These are phyloP conservation scores for Medauroidea extradentata DNA, from an alignment of 1,140 invertebrate genomes.

Conservation along the genomic window DNA sequence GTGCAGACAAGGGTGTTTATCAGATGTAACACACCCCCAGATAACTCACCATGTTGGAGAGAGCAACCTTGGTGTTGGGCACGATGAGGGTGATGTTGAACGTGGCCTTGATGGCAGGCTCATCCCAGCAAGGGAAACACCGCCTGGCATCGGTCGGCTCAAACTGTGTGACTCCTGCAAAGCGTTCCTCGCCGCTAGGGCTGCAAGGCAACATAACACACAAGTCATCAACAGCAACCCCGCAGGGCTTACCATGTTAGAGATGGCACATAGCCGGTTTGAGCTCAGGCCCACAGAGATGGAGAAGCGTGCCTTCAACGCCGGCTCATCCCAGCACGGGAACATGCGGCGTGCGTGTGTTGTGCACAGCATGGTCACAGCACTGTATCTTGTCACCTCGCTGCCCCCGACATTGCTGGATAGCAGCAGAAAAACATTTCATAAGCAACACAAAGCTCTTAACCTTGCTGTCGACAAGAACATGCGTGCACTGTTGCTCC, in stretches of 20 bases:
- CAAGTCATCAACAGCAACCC: not conserved
- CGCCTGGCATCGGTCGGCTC: slow-evolving; percentile 88
- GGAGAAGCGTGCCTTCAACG: slow-evolving; percentile 53
- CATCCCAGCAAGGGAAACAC: slow-evolving; percentile 97
- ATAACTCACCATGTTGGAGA: slow-evolving; percentile 85
- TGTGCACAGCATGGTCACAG: slow-evolving; percentile 50
- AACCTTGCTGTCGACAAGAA: too few relatives aligned
- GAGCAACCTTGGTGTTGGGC: slow-evolving; percentile 68
- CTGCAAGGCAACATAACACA: slow-evolving; percentile 31
- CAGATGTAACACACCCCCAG: too few relatives aligned
- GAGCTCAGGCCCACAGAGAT: slow-evolving; percentile 42
- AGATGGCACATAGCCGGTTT: slow-evolving; percentile 31
- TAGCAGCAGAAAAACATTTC: too few relatives aligned
- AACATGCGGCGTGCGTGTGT: slow-evolving; percentile 55
- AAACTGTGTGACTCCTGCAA: slow-evolving; percentile 89
- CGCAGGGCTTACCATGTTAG: slow-evolving; percentile 46
- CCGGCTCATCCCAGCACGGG: slow-evolving; percentile 63
- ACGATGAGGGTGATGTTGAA: slow-evolving; percentile 87
- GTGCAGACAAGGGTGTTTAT: too few relatives aligned
- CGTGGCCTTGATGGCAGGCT: slow-evolving; percentile 90
- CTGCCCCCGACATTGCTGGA: too few relatives aligned
- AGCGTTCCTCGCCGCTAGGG: slow-evolving; percentile 67
- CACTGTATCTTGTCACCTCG: slow-evolving; percentile 42
- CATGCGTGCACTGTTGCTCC: too few relatives aligned
- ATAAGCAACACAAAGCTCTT: too few relatives aligned